Percentiles rank a stretch among this genome's conserved stretches.
phyloP scores from a whole-genome alignment of 2,888 invertebrate genomes.

The Hirtodrosophila histrioides region DNA sequence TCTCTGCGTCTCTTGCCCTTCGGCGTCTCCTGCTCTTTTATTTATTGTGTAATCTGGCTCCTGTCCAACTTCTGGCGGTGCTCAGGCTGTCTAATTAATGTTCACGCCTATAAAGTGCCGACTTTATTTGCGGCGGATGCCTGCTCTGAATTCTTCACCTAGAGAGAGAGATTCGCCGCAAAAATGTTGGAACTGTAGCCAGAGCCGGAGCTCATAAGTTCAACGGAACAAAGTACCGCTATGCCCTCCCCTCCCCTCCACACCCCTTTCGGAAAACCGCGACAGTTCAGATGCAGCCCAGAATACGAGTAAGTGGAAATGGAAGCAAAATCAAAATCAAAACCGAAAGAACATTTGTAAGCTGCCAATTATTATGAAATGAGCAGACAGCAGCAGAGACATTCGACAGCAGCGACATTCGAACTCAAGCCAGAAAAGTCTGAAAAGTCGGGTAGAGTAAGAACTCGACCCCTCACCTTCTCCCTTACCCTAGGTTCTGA shows the following conservation, averaged over 20 bases:
- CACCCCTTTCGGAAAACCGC: constrained; percentile 44
- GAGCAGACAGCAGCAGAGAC: constrained; percentile 41
- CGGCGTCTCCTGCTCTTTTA: constrained; percentile 31
- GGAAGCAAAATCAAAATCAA: constrained; percentile 65
- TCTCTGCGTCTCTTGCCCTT: constrained; percentile 17
- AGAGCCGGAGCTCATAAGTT: constrained; percentile 49
- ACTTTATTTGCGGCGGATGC: constrained; percentile 71
- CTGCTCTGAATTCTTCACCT: constrained; percentile 49
- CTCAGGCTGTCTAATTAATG: constrained; percentile 70
- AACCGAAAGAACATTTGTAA: constrained; percentile 74
- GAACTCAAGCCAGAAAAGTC: constrained; percentile 29
- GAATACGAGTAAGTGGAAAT: constrained; percentile 38
- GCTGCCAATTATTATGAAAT: constrained; percentile 77
- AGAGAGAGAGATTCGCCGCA: constrained; percentile 47
- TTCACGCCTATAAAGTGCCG: constrained; percentile 68
- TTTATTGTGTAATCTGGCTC: constrained; percentile 60
- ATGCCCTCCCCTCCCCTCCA: constrained; percentile 10
- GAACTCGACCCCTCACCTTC: not conserved
- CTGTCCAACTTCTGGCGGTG: constrained; percentile 42
- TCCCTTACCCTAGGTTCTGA: constrained; percentile 5
- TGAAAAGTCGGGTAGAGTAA: constrained; percentile 7
- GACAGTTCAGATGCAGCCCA: constrained; percentile 38
- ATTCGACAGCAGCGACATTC: constrained; percentile 61
- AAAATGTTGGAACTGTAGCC: constrained; percentile 44
- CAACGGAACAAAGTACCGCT: constrained; percentile 72